Conservation (phyloP, 2,113 vertebrate genomes). For the Phalacrocorax carbo region DNA sequence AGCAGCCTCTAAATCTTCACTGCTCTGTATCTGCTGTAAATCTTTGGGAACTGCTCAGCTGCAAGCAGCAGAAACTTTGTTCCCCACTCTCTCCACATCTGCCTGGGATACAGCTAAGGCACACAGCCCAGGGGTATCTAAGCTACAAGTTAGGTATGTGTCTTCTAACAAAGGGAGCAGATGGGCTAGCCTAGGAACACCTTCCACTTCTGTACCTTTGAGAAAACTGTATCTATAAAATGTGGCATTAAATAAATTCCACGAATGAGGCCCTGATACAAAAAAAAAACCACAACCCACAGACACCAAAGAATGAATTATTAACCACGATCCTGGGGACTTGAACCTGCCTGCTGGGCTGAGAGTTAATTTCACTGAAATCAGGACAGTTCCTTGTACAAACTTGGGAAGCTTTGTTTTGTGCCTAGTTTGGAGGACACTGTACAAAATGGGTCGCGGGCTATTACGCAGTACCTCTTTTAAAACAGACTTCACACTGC, state of each 20-base stretch:
- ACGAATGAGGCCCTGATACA: neutral
- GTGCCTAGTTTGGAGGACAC: neutral
- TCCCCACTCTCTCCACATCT: neutral
- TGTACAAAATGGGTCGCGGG: neutral
- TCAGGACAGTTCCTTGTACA: neutral
- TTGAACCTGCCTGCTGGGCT: neutral
- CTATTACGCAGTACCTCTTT: neutral
- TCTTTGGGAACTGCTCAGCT: neutral
- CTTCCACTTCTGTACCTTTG: neutral
- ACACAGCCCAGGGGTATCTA: neutral
- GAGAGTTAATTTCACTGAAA: neutral
- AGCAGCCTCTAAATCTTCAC: neutral
- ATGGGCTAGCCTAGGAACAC: neutral
- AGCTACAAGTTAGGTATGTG: neutral
- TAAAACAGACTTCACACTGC: neutral
- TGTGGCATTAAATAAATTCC: neutral
- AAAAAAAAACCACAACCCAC: neutral
- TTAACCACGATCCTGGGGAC: accelerated
- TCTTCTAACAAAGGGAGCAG: slow-evolving; percentile 23
- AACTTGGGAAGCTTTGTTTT: neutral
- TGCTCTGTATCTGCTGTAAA: neutral
- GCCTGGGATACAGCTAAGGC: neutral
- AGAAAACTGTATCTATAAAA: neutral
- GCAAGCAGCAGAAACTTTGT: neutral
- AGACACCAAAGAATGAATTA: neutral